A percentile compares a stretch with the other conserved stretches of the same genome.
These are phyloP conservation scores for Vulpes vulpes DNA, from an alignment of 2,113 vertebrate genomes.

Conservation along the genomic window DNA sequence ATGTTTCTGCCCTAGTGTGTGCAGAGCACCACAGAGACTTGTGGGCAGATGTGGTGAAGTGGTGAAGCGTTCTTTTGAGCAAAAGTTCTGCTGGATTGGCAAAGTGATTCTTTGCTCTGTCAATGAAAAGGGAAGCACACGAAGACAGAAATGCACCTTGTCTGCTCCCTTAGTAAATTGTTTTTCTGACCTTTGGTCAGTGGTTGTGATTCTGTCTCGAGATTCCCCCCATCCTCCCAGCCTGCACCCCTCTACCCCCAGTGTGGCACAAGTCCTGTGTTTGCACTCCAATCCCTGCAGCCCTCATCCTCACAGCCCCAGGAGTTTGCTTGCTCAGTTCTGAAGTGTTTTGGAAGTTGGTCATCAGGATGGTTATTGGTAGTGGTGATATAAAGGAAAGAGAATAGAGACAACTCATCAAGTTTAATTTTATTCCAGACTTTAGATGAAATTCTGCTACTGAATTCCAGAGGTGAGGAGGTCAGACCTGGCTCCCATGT, in stretches of 20 bases:
- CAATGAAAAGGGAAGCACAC: not conserved
- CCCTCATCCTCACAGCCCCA: not conserved
- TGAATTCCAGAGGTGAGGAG: not conserved
- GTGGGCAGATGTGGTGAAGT: not conserved
- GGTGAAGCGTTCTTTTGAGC: not conserved
- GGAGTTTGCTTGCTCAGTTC: not conserved
- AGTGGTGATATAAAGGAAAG: not conserved
- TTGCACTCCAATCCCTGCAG: not conserved
- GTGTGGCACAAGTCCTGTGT: not conserved
- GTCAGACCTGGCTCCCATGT: not conserved
- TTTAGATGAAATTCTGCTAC: not conserved
- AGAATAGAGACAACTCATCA: not conserved
- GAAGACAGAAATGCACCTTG: not conserved
- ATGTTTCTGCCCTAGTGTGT: not conserved
- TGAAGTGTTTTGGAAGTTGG: not conserved
- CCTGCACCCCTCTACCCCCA: no score
- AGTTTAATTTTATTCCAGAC: constrained; percentile 45
- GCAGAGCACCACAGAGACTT: not conserved
- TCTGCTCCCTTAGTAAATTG: not conserved
- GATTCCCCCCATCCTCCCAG: no score
- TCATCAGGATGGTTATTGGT: not conserved
- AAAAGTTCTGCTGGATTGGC: not conserved
- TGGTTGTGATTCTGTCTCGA: not conserved
- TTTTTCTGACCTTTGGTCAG: not conserved
- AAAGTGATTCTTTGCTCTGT: not conserved